Evolutionary conservation across 2,888 invertebrate species (phyloP).

Genomic region (Anarsia innoxiella): DNA sequence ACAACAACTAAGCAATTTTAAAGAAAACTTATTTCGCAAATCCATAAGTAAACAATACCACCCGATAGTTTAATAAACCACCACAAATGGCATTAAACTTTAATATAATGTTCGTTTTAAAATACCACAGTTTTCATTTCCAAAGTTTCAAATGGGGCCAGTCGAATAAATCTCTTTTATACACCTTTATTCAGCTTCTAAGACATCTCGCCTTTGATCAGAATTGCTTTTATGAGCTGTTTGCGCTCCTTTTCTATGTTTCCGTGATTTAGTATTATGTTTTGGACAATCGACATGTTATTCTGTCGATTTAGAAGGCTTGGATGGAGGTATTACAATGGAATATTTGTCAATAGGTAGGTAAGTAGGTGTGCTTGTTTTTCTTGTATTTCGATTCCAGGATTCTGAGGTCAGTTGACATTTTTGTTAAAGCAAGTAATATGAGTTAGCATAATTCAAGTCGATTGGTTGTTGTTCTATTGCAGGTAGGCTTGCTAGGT

Average conservation of each 20-base stretch:
- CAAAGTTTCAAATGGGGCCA: slow-evolving; percentile 54
- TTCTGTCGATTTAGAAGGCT: slow-evolving; percentile 4
- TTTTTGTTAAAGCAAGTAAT: no score
- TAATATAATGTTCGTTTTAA: slow-evolving; percentile 73
- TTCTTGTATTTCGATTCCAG: no score
- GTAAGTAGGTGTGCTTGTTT: slow-evolving; percentile 1
- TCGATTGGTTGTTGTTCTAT: no score
- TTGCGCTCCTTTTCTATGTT: slow-evolving; percentile 55
- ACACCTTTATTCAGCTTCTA: slow-evolving; percentile 47
- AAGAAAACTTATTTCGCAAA: no score
- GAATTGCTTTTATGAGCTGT: slow-evolving; percentile 70
- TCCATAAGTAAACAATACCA: slow-evolving; percentile 63
- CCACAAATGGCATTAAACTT: slow-evolving; percentile 72
- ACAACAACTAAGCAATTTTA: no score
- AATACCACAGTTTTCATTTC: slow-evolving; percentile 69
- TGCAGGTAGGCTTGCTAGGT: no score
- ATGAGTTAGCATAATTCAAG: no score
- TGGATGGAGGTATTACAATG: slow-evolving; percentile 5
- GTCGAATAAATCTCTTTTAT: slow-evolving; percentile 66
- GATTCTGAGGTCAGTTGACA: no score
- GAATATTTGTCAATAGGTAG: no score
- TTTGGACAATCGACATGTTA: slow-evolving; percentile 16
- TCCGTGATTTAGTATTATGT: slow-evolving; percentile 57
- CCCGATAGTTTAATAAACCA: no score
- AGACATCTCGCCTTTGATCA: slow-evolving; percentile 67